Conservation (phyloP, 2,888 invertebrate species). For the Metalampra italica region DNA sequence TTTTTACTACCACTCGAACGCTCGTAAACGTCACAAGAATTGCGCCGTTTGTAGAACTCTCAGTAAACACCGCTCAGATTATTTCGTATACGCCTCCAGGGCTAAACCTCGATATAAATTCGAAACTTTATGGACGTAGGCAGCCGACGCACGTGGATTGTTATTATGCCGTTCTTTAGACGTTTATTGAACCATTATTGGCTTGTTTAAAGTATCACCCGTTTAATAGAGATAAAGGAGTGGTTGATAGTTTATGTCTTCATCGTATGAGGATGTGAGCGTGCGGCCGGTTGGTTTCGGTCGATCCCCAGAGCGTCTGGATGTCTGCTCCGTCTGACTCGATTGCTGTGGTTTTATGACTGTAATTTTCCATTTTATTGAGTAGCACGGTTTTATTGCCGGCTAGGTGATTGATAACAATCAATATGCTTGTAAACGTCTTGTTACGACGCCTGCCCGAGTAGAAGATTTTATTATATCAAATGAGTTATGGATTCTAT, state of each 20-base stretch:
- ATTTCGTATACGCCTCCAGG: conserved; percentile 75
- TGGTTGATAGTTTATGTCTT: conserved; percentile 68
- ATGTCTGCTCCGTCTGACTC: conserved; percentile 48
- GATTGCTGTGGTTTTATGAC: conserved; percentile 55
- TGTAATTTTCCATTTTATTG: conserved; percentile 69
- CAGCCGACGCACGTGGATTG: conserved; percentile 68
- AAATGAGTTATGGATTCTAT: background rate
- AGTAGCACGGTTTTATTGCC: conserved; percentile 29
- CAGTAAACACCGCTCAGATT: conserved; percentile 73
- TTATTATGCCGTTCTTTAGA: conserved; percentile 75
- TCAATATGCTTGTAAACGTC: conserved; percentile 39
- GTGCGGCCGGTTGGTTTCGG: conserved; percentile 9
- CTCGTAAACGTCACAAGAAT: conserved; percentile 75
- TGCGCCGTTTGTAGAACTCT: conserved; percentile 75
- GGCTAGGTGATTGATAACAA: conserved; percentile 51
- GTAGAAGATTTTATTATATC: conserved; percentile 15
- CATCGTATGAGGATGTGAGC: conserved; percentile 53
- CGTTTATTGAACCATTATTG: conserved; percentile 77
- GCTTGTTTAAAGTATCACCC: conserved; percentile 75
- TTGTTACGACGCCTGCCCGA: conserved; percentile 32
- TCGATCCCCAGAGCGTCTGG: conserved; percentile 46
- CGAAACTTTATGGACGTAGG: conserved; percentile 66
- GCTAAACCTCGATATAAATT: conserved; percentile 75
- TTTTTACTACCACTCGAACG: conserved; percentile 74
- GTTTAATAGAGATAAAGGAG: conserved; percentile 75